Conservation (phyloP, 2,113 vertebrate species). For the Natator depressus region DNA sequence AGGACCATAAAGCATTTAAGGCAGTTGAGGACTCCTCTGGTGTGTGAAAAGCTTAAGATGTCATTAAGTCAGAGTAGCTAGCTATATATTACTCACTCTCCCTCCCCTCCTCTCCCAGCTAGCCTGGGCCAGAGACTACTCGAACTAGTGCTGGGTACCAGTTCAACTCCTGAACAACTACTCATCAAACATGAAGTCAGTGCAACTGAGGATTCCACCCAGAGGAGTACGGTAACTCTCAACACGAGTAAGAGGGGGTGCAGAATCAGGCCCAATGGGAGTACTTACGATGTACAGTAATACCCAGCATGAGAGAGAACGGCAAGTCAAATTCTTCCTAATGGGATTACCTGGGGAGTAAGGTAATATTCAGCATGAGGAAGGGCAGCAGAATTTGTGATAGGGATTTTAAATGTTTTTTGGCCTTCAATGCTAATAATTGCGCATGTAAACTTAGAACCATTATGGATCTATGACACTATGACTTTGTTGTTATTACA, state of each 20-base stretch:
- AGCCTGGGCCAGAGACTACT: neutral
- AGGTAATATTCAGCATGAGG: neutral
- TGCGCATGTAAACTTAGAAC: neutral
- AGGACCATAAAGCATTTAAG: neutral
- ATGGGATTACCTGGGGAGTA: neutral
- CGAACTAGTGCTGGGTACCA: neutral
- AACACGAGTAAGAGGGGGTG: neutral
- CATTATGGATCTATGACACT: neutral
- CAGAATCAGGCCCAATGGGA: neutral
- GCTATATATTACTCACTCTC: neutral
- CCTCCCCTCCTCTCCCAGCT: neutral
- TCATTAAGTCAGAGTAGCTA: neutral
- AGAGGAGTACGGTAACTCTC: neutral
- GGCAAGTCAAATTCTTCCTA: neutral
- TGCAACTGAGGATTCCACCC: neutral
- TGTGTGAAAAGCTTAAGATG: neutral
- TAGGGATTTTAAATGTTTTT: neutral
- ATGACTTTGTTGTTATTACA: slow-evolving; percentile 61
- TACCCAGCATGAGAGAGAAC: neutral
- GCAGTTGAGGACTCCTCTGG: neutral
- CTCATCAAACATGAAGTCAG: neutral
- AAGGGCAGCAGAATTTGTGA: neutral
- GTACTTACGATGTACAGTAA: neutral
- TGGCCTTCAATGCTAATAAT: neutral
- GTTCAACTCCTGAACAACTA: neutral